Conservation (phyloP, 2,113 vertebrate species). For the Thamnophis sirtalis region DNA sequence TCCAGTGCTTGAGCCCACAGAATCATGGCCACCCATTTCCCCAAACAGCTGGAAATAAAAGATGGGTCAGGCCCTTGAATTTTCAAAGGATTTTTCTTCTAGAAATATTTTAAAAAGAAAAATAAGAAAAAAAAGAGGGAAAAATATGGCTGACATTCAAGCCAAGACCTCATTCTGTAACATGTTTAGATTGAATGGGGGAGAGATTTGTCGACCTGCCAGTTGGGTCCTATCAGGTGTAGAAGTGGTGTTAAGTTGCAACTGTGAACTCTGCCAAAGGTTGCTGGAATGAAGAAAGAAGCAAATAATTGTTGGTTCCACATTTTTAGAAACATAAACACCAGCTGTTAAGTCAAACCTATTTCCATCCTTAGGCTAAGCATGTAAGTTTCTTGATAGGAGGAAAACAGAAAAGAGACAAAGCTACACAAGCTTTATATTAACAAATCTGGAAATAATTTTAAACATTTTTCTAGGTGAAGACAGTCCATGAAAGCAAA, state of each 20-base stretch:
- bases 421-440: background rate
- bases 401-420: background rate
- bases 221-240: background rate
- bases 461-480: background rate
- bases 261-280: background rate
- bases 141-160: background rate
- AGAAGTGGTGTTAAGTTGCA: background rate
- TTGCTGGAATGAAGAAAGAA: background rate
- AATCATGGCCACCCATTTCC: background rate
- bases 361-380: background rate
- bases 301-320: background rate
- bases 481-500: background rate
- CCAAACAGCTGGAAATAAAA: background rate
- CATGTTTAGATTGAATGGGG: background rate
- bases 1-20: background rate
- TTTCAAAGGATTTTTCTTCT: background rate
- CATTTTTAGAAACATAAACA: background rate
- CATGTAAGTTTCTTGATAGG: background rate
- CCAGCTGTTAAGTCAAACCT: background rate
- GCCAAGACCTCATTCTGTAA: background rate
- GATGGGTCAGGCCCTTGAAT: background rate
- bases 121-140: no score
- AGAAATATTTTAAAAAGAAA: background rate
- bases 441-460: background rate
- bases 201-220: background rate